Conservation (phyloP, 1,140 invertebrate species). For the Drosophila persimilis region DNA sequence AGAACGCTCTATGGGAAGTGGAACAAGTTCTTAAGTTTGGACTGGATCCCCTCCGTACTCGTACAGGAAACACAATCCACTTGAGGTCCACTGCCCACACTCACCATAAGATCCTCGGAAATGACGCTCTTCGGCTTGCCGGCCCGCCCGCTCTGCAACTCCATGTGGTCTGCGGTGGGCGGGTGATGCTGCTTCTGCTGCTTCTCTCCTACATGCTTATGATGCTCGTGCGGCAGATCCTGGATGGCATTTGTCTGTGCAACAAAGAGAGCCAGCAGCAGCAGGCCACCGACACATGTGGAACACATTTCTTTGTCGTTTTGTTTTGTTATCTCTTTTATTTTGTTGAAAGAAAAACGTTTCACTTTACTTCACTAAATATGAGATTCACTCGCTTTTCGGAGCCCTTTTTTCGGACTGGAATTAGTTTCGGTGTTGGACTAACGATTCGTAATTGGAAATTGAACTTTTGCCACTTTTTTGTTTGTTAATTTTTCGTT, state of each 20-base stretch:
- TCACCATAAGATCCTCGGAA: slow-evolving; percentile 62
- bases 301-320: slow-evolving; percentile 57
- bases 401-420: slow-evolving; percentile 5
- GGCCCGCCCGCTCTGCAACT: slow-evolving; percentile 6
- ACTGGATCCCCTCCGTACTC: too few relatives aligned
- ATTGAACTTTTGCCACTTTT: slow-evolving; percentile 56
- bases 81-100: slow-evolving; percentile 9
- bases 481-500: slow-evolving; percentile 31
- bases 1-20: too few relatives aligned
- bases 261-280: slow-evolving; percentile 13
- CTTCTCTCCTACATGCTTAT: slow-evolving; percentile 3
- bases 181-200: slow-evolving; percentile 18
- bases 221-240: slow-evolving; percentile 20
- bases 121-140: slow-evolving; percentile 23
- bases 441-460: slow-evolving; percentile 28
- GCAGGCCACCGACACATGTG: slow-evolving; percentile 45
- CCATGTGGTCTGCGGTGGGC: slow-evolving; percentile 9
- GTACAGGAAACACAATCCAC: not conserved
- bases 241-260: slow-evolving; percentile 8
- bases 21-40: too few relatives aligned
- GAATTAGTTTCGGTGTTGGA: slow-evolving; percentile 27
- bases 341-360: slow-evolving; percentile 12
- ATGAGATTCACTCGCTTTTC: slow-evolving; percentile 18
- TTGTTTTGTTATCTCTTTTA: slow-evolving; percentile 4
- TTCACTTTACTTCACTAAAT: slow-evolving; percentile 25